Conservation (phyloP, 2,888 invertebrate genomes). For the Endomychus coccineus region DNA sequence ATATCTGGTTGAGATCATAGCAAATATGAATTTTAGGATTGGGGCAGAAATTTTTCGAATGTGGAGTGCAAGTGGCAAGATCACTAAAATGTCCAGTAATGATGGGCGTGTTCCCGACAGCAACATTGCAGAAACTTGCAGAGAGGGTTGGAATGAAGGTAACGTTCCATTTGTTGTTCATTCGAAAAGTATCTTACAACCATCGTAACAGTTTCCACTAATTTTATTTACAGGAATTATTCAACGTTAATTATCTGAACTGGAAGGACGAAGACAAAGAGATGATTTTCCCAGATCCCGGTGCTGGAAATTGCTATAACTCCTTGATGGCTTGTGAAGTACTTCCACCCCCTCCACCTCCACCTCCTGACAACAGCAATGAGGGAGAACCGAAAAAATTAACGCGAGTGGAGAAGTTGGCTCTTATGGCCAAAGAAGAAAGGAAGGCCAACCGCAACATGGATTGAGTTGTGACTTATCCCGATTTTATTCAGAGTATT, state of each 20-base stretch:
- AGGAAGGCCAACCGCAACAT: too few relatives aligned
- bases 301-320: conserved; percentile 46
- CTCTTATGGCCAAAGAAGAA: conserved; percentile 6
- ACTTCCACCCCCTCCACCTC: conserved; percentile 20
- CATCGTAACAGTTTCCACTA: background rate
- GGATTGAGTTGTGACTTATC: too few relatives aligned
- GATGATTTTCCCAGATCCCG: conserved; percentile 46
- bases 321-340: conserved; percentile 38
- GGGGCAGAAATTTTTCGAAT: conserved; percentile 29
- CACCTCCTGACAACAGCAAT: conserved; percentile 8
- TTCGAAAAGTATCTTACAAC: background rate
- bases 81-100: conserved; percentile 33
- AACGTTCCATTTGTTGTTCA: conserved; percentile 2
- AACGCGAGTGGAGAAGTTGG: conserved; percentile 10
- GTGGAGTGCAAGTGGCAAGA: conserved; percentile 34
- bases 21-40: conserved; percentile 27
- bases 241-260: conserved; percentile 43
- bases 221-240: conserved; percentile 12
- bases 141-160: conserved; percentile 35
- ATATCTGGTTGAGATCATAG: too few relatives aligned
- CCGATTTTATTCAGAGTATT: too few relatives aligned
- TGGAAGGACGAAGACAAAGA: conserved; percentile 18
- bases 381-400: conserved; percentile 13
- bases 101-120: conserved; percentile 34
- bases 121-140: conserved; percentile 32